These are phyloP conservation scores for Augochlora pura DNA, from an alignment of 1,140 invertebrate species.

Conservation along the genomic window DNA sequence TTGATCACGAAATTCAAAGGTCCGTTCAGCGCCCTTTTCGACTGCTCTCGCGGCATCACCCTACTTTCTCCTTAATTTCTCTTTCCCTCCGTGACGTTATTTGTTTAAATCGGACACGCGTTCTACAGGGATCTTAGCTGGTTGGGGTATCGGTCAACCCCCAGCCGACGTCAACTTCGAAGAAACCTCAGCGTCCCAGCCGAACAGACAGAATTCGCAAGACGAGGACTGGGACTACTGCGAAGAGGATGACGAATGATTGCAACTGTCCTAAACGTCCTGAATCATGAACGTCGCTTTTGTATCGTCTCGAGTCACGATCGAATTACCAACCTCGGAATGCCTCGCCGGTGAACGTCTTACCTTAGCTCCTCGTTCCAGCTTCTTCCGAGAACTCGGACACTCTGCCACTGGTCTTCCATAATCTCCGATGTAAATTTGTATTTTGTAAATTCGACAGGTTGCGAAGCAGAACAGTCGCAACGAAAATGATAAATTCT, in stretches of 20 bases:
- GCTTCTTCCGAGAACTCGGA: no score
- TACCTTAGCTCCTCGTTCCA: not conserved
- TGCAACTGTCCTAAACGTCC: not conserved
- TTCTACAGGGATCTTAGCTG: not conserved
- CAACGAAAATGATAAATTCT: no score
- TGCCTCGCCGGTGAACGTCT: not conserved
- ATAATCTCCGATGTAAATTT: no score
- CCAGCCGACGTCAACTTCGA: not conserved
- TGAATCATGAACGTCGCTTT: not conserved
- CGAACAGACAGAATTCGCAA: not conserved
- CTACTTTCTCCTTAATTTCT: no score
- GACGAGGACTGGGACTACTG: conserved; percentile 50
- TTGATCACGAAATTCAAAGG: conserved; percentile 49
- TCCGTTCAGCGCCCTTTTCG: not conserved
- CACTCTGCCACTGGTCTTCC: no score
- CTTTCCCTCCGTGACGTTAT: no score
- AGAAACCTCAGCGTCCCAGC: not conserved
- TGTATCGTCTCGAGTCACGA: not conserved
- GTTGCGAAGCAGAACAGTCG: no score
- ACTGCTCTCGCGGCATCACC: no score
- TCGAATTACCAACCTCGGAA: not conserved
- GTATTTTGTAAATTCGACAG: no score
- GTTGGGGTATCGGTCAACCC: not conserved
- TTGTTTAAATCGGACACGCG: no score
- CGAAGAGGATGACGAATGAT: conserved; percentile 26